Conservation (phyloP, 1,140 invertebrate species). For the Propsilocerus akamusi region DNA sequence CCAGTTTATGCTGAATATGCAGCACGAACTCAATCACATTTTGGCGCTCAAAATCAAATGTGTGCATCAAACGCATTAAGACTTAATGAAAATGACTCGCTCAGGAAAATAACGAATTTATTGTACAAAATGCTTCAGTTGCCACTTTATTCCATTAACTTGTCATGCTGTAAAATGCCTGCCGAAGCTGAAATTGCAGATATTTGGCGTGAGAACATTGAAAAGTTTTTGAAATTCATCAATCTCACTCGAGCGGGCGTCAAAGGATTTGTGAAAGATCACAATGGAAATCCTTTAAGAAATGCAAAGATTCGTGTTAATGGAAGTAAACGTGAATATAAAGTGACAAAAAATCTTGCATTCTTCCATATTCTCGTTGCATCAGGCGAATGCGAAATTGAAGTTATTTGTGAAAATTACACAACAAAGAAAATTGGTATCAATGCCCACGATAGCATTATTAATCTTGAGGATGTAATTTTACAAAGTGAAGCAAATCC, state of each 20-base stretch:
- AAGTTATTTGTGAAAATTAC: slow-evolving; percentile 36
- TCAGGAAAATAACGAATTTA: slow-evolving; percentile 31
- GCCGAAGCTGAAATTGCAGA: slow-evolving; percentile 35
- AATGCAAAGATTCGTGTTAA: slow-evolving; percentile 49
- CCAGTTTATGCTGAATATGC: slow-evolving; percentile 14
- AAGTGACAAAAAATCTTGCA: slow-evolving; percentile 42
- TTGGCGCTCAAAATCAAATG: slow-evolving; percentile 10
- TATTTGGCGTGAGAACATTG: slow-evolving; percentile 56
- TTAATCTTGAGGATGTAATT: background rate
- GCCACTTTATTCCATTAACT: slow-evolving; percentile 34
- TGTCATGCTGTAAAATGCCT: slow-evolving; percentile 67
- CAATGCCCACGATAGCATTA: slow-evolving; percentile 17
- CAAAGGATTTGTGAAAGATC: slow-evolving; percentile 47
- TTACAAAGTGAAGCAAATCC: background rate
- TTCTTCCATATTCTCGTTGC: slow-evolving; percentile 48
- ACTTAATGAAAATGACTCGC: slow-evolving; percentile 12
- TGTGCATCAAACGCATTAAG: slow-evolving; percentile 10
- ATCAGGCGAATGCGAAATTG: slow-evolving; percentile 37
- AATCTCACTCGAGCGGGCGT: slow-evolving; percentile 39
- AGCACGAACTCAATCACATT: slow-evolving; percentile 12
- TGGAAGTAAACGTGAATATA: slow-evolving; percentile 30
- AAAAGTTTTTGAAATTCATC: slow-evolving; percentile 44
- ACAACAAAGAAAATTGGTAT: slow-evolving; percentile 24
- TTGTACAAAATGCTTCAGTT: slow-evolving; percentile 32
- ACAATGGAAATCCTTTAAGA: slow-evolving; percentile 36